A percentile compares a stretch with the other conserved stretches of the same genome.
Evolutionary conservation across 1,140 invertebrate genomes (phyloP).

Genomic region (Caenorhabditis brenneri): DNA sequence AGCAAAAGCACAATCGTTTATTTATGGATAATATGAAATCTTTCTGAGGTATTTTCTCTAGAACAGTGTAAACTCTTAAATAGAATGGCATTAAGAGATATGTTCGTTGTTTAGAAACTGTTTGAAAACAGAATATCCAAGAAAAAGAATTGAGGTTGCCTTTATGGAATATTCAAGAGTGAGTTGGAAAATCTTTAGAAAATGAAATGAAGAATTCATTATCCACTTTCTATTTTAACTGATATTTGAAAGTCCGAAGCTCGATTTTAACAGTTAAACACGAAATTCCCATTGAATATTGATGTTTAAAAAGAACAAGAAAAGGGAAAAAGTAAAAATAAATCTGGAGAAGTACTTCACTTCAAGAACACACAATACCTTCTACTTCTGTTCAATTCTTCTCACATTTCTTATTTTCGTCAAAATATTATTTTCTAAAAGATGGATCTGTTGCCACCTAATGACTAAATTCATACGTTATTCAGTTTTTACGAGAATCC

Average conservation of each 20-base stretch:
- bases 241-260: no score
- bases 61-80: no score
- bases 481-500: background rate
- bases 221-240: no score
- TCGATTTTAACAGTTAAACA: no score
- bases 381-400: background rate
- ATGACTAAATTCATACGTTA: background rate
- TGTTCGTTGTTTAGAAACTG: no score
- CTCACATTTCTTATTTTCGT: background rate
- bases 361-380: background rate
- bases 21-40: background rate
- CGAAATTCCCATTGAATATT: background rate
- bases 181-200: no score
- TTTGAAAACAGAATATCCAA: no score
- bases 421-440: conserved; percentile 13
- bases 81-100: no score
- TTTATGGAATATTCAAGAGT: no score
- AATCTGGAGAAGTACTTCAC: background rate
- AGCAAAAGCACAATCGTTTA: background rate
- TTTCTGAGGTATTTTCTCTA: no score
- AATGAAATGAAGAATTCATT: no score
- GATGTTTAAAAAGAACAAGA: background rate
- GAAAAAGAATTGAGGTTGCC: no score
- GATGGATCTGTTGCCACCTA: background rate
- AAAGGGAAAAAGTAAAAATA: background rate